Evolutionary conservation across 1,140 invertebrate species (phyloP).

Genomic region (Ostrea edulis): DNA sequence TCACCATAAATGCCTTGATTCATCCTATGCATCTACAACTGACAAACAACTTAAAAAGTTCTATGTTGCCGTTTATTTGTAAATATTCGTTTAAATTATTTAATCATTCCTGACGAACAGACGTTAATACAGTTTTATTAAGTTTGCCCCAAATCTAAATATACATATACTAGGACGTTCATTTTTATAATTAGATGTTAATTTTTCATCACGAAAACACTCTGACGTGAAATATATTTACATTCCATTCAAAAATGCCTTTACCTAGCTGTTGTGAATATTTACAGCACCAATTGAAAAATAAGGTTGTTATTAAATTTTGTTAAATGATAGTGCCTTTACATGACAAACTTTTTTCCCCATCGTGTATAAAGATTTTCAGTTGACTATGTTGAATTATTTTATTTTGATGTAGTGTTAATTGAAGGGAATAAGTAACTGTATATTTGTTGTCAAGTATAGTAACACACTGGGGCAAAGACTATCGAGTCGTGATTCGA

Average conservation of each 20-base stretch:
- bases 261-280: background rate
- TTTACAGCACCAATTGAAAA: constrained; percentile 1
- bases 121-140: background rate
- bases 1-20: constrained; percentile 27
- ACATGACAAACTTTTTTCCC: constrained; percentile 3
- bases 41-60: background rate
- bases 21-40: constrained; percentile 21
- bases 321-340: constrained; percentile 12
- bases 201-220: constrained; percentile 21
- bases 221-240: background rate
- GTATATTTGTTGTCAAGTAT: constrained; percentile 18
- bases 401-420: constrained; percentile 21
- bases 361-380: constrained; percentile 1
- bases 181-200: constrained; percentile 18
- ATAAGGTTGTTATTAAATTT: constrained; percentile 8
- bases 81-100: constrained; percentile 33
- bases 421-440: background rate
- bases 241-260: constrained; percentile 13
- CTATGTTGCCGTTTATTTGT: constrained; percentile 27
- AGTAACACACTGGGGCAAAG: background rate
- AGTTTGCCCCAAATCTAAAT: background rate
- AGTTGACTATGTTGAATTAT: constrained; percentile 8
- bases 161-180: background rate
- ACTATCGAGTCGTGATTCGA: background rate
- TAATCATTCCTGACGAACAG: constrained; percentile 24